These are phyloP conservation scores for Heteromurus nitidus DNA, from an alignment of 2,888 invertebrate species.

Conservation along the genomic window DNA sequence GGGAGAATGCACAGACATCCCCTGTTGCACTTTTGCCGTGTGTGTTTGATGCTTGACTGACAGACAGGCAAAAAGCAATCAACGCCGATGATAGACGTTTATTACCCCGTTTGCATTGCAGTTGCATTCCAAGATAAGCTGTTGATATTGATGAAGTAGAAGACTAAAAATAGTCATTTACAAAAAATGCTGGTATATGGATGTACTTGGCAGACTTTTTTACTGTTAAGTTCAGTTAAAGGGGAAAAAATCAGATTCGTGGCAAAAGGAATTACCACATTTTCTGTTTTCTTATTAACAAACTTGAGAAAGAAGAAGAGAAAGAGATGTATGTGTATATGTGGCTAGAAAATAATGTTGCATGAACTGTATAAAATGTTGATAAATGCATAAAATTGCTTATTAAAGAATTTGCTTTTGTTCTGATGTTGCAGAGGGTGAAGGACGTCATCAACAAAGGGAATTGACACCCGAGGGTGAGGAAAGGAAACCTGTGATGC, in stretches of 20 bases:
- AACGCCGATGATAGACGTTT: constrained; percentile 29
- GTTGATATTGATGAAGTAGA: constrained; percentile 21
- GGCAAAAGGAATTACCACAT: too few species aligned
- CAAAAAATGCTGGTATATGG: not conserved
- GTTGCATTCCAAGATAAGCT: not conserved
- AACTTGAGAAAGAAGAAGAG: not conserved
- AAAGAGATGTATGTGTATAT: not conserved
- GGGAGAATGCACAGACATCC: too few species aligned
- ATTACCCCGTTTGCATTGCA: constrained; percentile 24
- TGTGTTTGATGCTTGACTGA: constrained; percentile 35
- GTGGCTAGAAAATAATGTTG: not conserved
- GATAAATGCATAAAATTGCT: constrained; percentile 13
- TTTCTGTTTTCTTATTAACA: not conserved
- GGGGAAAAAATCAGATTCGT: too few species aligned
- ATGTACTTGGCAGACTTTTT: too few species aligned
- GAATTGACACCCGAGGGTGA: constrained; percentile 74
- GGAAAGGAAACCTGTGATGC: constrained; percentile 71
- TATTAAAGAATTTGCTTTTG: constrained; percentile 24
- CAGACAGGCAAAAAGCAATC: constrained; percentile 27
- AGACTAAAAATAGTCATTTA: not conserved
- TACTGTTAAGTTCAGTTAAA: too few species aligned
- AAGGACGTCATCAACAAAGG: constrained; percentile 67
- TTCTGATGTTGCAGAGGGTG: constrained; percentile 71
- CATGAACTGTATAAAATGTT: constrained; percentile 29
- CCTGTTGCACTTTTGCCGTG: too few species aligned